Evolutionary conservation across 2,888 invertebrate genomes (phyloP).

Genomic region (Nezara viridula): DNA sequence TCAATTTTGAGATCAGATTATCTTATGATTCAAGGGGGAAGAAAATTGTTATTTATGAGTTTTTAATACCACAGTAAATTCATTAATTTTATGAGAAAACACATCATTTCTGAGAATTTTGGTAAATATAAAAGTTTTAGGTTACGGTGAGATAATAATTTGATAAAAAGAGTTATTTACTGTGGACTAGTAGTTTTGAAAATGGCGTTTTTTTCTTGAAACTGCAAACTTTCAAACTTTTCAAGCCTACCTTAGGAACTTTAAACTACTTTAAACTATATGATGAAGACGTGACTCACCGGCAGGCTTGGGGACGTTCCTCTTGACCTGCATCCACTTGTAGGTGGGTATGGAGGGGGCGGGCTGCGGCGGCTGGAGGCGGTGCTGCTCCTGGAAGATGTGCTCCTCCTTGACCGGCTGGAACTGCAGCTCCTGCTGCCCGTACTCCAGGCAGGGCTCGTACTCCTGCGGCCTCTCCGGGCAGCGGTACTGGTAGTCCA

Average conservation of each 20-base stretch:
- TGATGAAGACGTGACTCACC: slow-evolving; percentile 74
- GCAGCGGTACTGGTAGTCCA: slow-evolving; percentile 77
- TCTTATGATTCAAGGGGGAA: no score
- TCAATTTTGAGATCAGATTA: no score
- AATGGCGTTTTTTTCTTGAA: not conserved
- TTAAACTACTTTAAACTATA: no score
- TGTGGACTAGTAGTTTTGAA: no score
- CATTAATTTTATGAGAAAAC: no score
- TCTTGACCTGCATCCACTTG: slow-evolving; percentile 99
- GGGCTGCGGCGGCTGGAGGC: slow-evolving; percentile 38
- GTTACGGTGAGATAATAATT: no score
- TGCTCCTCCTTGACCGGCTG: slow-evolving; percentile 64
- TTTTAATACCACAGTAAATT: no score
- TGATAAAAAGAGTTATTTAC: no score
- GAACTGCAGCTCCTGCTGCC: slow-evolving; percentile 50
- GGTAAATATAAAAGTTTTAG: no score
- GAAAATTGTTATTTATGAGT: no score
- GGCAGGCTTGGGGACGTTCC: slow-evolving; percentile 94
- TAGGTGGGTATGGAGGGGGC: slow-evolving; percentile 83
- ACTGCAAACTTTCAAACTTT: not conserved
- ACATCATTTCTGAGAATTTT: no score
- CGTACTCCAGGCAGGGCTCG: slow-evolving; percentile 53
- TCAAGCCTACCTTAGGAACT: no score
- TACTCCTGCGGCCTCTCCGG: slow-evolving; percentile 62
- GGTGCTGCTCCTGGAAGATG: slow-evolving; percentile 67